Base-by-base conservation (phyloP, 2,888 invertebrate species). In the Agrochola lota region DNA sequence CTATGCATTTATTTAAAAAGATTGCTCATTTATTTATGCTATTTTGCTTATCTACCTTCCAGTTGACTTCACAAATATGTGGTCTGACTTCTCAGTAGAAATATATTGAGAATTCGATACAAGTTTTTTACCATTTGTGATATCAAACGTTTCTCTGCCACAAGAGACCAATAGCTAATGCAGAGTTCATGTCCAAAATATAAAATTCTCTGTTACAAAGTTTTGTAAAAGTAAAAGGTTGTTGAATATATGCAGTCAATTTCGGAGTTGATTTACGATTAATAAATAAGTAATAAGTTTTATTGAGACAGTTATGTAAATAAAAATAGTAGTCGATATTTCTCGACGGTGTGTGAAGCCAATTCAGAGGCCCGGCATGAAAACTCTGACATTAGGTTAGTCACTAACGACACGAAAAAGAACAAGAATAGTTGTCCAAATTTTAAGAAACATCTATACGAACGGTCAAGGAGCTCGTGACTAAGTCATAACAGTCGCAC, bases 91-190 rank as follows among this genome's bases (percentile, higher is more conserved):
- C 69, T 77, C 66, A 78, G 71, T 74, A 72, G 76, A 87, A 85
- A 87, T 84, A 80, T 78, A 89, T 88, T 81, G 75, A 77, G 83
- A 85, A 85, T 86, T 84, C 82, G 83, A 89, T 83, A 77, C 79
- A 85, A 86, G 78, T 82, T 84, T 85, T 86, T 85, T 85, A 80
- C 80, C 57, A 83, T 89, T 88, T 83, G 82, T 79, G 66, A 63
- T 82, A 89, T 89, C 81, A 85, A 89, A 86, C 81, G 81, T 66
- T 83, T 76, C 66, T 80, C 7, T 76, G 78, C 82, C 88, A 81
- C 89, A 77, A 70, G 85, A 83, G 89, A 88, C 82, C 84, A 55
- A 86, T 84, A 83, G 72, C 74, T 89, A 84, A 87, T 86, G 85
- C 80, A 83, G 71, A 83, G 71, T 88, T 80, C 80, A 84, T 83